phyloP scores from a whole-genome alignment of 1,140 invertebrate species.

The Ceratitis capitata region DNA sequence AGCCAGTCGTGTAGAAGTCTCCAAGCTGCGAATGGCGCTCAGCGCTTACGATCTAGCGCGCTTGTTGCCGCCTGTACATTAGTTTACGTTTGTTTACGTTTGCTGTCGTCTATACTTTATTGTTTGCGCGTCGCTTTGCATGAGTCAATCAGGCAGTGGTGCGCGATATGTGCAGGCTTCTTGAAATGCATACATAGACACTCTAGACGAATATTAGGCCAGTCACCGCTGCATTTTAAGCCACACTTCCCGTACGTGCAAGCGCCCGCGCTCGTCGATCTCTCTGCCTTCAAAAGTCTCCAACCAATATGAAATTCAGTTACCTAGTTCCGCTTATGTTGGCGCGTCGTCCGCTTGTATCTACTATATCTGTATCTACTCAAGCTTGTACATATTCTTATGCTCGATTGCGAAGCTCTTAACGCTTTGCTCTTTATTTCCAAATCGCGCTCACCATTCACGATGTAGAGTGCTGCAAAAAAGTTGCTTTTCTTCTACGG shows the following conservation, averaged over 20 bases:
- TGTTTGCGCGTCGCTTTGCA: neutral
- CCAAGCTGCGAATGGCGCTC: neutral
- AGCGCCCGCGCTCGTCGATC: neutral
- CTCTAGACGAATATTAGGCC: too few species aligned
- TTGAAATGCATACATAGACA: too few species aligned
- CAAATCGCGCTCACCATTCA: neutral
- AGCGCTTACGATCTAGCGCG: neutral
- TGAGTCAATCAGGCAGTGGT: neutral
- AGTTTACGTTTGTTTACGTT: neutral
- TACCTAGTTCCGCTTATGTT: neutral
- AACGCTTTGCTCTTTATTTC: neutral
- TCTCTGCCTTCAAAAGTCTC: slow-evolving; percentile 12
- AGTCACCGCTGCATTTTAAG: too few species aligned
- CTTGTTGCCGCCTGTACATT: neutral
- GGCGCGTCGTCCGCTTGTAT: neutral
- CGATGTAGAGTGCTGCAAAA: neutral
- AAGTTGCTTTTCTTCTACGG: neutral
- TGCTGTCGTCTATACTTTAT: too few species aligned
- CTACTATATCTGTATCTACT: neutral
- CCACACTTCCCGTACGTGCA: too few species aligned
- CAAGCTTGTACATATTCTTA: neutral
- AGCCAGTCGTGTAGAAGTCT: neutral
- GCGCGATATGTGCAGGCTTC: too few species aligned
- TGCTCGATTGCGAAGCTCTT: neutral
- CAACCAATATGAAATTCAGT: too few species aligned